Evolutionary conservation across 2,113 vertebrate species (phyloP), one percentile per base, ranked within the genome.

Genomic region (Capricornis sumatraensis): DNA sequence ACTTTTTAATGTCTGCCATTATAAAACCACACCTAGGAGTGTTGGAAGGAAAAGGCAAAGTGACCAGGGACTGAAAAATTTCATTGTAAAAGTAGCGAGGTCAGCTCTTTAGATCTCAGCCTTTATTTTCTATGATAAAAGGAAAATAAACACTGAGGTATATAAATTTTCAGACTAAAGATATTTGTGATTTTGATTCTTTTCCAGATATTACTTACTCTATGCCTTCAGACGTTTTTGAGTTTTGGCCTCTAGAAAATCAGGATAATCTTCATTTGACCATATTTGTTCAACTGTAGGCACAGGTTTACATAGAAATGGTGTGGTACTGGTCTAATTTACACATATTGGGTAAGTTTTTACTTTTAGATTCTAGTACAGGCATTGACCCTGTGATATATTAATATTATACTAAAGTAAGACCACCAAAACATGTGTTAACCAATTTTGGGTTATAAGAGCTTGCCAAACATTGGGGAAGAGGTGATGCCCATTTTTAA

Each of bases 231-330:
- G 50, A 84, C 36, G n/a, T 33, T 95, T 76, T 53, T 87, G 23
- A 88, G 30, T 15, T 96, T 97, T 79, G 78, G 76, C 19, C 36
- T 71, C n/a, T 60, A 84, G 50, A 94, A 87, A 98, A 67, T 33
- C 28, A 92, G 45, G 15, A 8, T 33, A 58, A 93, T 82, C 28
- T 55, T 96, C 40, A 84, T 71, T 88, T 94, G 30, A 82, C 50
- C 23, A 92, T 23, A 91, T 67, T 83, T 96, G 50, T 82, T 91
- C 78, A 83, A 19, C 15, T 40, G 13, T 12, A 67, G 23, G 74
- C 5, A 96, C 64, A 92, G 53, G 19, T 50, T 93, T 23, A 62
- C 15, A 17, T 7, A 85, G n/a, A 85, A 87, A 55, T 58, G 19
- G n/a, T 87, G 17, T 82, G 47, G 21, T 12, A 93, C 2, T 33